phyloP scores from a whole-genome alignment of 2,113 vertebrate species.

The Perognathus longimembris region DNA sequence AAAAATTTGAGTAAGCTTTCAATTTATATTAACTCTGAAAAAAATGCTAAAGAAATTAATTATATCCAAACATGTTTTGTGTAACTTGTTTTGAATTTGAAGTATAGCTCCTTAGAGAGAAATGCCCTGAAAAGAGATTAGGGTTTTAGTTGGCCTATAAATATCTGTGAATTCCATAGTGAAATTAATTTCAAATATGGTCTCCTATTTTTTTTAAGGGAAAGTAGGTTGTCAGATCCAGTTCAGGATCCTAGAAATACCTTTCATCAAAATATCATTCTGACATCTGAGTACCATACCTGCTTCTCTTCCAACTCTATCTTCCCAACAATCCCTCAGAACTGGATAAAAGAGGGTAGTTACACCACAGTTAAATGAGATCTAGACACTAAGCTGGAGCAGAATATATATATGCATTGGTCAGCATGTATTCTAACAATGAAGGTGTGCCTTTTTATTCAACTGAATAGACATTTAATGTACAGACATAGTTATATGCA shows the following conservation, averaged over 20 bases:
- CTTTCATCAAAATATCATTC: background rate
- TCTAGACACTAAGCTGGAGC: background rate
- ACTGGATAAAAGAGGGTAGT: background rate
- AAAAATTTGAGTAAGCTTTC: slow-evolving; percentile 45
- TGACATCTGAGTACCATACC: background rate
- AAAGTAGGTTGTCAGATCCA: slow-evolving; percentile 26
- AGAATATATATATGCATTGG: slow-evolving; percentile 28
- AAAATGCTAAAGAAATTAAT: slow-evolving; percentile 26
- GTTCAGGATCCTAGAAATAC: slow-evolving; percentile 28
- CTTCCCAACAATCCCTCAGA: background rate
- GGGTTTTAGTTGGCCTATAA: slow-evolving; percentile 7
- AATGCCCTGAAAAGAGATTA: background rate
- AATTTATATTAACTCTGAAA: slow-evolving; percentile 50
- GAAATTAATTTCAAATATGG: slow-evolving; percentile 26
- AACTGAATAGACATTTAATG: slow-evolving; percentile 26
- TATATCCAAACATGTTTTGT: background rate
- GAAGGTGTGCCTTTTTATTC: slow-evolving; percentile 24
- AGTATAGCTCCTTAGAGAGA: background rate
- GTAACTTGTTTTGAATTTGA: slow-evolving; percentile 49
- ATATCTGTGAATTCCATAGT: slow-evolving; percentile 12
- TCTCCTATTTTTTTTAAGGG: background rate
- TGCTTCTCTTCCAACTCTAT: background rate
- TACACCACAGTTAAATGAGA: slow-evolving; percentile 17
- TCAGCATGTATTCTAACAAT: slow-evolving; percentile 3
- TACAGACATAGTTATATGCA: background rate